phyloP scores from a whole-genome alignment of 2,113 vertebrate genomes.

The Tychaedon coryphoeus region DNA sequence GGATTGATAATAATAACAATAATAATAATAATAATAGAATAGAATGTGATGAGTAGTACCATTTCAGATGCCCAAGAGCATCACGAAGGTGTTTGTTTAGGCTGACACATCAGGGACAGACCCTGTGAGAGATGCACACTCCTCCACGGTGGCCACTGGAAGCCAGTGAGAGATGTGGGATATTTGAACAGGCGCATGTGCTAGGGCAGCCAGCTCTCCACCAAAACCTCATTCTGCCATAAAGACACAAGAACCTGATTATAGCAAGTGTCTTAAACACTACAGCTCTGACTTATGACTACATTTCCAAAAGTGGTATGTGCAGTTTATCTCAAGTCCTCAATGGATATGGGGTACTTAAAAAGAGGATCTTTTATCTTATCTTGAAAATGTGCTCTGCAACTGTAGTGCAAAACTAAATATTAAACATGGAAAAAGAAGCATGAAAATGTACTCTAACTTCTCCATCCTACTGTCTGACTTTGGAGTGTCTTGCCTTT shows the following conservation, averaged over 20 bases:
- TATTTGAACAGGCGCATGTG: background rate
- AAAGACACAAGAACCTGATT: background rate
- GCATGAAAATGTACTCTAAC: background rate
- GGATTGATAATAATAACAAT: background rate
- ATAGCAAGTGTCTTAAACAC: background rate
- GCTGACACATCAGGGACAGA: background rate
- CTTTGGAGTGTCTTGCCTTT: background rate
- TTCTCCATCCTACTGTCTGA: background rate
- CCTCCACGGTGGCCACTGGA: background rate
- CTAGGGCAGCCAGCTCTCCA: background rate
- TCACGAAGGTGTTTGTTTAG: background rate
- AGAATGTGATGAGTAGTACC: background rate
- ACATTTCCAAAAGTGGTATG: background rate
- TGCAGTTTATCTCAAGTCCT: background rate
- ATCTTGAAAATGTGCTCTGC: conserved; percentile 10
- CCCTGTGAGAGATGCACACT: background rate
- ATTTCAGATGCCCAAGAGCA: background rate
- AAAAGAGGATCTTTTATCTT: background rate
- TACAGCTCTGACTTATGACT: background rate
- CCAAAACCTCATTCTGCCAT: background rate
- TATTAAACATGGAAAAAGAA: conserved; percentile 1
- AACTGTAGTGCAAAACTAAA: background rate
- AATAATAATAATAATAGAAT: background rate
- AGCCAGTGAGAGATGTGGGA: background rate
- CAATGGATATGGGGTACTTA: background rate